Evolutionary conservation across 1,140 invertebrate species (phyloP).

Genomic region (Caenorhabditis latens): DNA sequence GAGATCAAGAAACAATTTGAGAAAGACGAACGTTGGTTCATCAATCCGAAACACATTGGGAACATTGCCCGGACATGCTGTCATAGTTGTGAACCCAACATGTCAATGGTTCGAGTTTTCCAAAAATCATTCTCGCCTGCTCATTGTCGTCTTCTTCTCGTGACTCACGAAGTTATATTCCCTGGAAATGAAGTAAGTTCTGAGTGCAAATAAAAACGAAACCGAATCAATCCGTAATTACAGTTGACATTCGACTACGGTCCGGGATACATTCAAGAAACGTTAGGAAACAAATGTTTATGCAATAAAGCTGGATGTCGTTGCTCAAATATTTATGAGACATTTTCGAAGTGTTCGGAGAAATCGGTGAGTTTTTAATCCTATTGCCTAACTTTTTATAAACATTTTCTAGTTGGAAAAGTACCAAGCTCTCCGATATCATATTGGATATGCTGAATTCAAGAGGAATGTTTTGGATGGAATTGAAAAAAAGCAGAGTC

Average conservation of each 20-base stretch:
- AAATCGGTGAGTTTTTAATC: not conserved
- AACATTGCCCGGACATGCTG: not conserved
- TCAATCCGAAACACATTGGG: not conserved
- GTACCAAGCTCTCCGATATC: not conserved
- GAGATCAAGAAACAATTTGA: not conserved
- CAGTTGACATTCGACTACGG: conserved; percentile 34
- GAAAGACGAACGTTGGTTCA: not conserved
- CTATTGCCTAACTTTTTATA: not conserved
- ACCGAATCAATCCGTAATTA: not conserved
- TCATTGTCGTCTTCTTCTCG: not conserved
- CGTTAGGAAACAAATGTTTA: not conserved
- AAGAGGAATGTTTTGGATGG: not conserved
- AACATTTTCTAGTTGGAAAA: not conserved
- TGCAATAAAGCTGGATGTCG: not conserved
- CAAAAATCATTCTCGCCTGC: conserved; percentile 23
- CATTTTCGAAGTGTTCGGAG: not conserved
- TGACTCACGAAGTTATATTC: not conserved
- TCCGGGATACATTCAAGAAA: not conserved
- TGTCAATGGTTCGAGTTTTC: not conserved
- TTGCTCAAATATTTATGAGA: not conserved
- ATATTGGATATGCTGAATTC: not conserved
- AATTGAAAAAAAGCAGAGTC: not conserved
- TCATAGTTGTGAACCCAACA: conserved; percentile 18
- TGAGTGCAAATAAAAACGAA: not conserved
- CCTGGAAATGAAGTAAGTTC: conserved; percentile 14